Evolutionary conservation across 1,140 invertebrate species (phyloP).

Genomic region (Drosophila cardini): DNA sequence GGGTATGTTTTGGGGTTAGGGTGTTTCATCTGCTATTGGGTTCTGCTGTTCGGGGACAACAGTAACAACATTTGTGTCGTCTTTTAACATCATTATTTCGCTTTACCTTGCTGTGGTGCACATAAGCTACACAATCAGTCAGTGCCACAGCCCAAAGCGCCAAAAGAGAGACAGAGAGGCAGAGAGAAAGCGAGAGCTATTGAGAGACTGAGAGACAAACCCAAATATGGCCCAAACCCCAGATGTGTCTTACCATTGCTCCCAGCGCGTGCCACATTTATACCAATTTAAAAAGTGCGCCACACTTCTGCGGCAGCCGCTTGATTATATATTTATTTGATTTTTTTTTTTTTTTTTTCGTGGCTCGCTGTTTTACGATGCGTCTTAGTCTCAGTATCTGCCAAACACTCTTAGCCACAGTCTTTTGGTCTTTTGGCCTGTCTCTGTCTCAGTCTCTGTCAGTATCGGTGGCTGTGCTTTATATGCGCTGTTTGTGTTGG

Average conservation of each 20-base stretch:
- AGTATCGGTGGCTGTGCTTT: conserved; percentile 40
- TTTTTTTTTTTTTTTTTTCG: conserved; percentile 25
- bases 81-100: conserved; percentile 61
- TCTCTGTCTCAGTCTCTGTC: conserved; percentile 13
- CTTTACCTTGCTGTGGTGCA: conserved; percentile 34
- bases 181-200: background rate
- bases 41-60: conserved; percentile 26
- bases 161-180: background rate
- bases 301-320: conserved; percentile 65
- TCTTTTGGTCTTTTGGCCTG: background rate
- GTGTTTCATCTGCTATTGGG: conserved; percentile 2
- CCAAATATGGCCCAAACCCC: background rate
- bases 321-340: conserved; percentile 83
- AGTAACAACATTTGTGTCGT: conserved; percentile 43
- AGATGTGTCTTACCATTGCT: conserved; percentile 26
- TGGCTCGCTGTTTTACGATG: conserved; percentile 51
- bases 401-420: background rate
- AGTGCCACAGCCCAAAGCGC: conserved; percentile 10
- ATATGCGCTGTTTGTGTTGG: conserved; percentile 48
- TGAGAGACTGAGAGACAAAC: background rate
- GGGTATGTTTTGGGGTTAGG: background rate
- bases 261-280: conserved; percentile 72
- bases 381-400: background rate
- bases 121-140: conserved; percentile 46
- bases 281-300: conserved; percentile 76